Conservation (phyloP, 2,888 invertebrate genomes). For the Amiota mariae region DNA sequence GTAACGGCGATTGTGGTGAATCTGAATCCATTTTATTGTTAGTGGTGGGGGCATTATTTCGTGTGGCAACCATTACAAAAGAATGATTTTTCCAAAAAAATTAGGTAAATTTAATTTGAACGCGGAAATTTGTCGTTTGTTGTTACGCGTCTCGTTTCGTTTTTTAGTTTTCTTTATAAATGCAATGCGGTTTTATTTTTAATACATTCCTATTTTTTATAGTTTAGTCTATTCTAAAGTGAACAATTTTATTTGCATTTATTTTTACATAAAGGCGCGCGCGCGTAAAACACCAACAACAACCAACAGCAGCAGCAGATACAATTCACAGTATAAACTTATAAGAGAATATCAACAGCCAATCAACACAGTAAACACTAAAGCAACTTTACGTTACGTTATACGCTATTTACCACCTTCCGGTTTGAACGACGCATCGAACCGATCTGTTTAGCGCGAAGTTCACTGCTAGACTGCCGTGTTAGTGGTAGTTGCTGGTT, state of each 20-base stretch:
- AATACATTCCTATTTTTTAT: not conserved
- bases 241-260: not conserved
- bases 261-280: constrained; percentile 6
- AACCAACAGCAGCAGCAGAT: not conserved
- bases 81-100: no score
- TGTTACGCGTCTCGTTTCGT: not conserved
- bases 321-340: no score
- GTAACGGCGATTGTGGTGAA: not conserved
- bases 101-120: no score
- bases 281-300: constrained; percentile 5
- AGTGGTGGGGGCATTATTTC: not conserved
- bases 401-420: not conserved
- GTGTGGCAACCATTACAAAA: no score
- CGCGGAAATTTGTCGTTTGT: constrained; percentile 8
- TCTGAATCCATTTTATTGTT: not conserved
- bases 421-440: not conserved
- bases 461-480: constrained; percentile 22
- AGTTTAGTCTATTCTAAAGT: constrained; percentile 1
- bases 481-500: not conserved
- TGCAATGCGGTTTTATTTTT: constrained; percentile 23
- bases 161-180: not conserved
- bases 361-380: not conserved
- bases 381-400: not conserved
- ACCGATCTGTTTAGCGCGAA: constrained; percentile 20
- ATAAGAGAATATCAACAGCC: not conserved